Conservation (phyloP, 2,113 vertebrate genomes). For the Actenoides lindsayi region DNA sequence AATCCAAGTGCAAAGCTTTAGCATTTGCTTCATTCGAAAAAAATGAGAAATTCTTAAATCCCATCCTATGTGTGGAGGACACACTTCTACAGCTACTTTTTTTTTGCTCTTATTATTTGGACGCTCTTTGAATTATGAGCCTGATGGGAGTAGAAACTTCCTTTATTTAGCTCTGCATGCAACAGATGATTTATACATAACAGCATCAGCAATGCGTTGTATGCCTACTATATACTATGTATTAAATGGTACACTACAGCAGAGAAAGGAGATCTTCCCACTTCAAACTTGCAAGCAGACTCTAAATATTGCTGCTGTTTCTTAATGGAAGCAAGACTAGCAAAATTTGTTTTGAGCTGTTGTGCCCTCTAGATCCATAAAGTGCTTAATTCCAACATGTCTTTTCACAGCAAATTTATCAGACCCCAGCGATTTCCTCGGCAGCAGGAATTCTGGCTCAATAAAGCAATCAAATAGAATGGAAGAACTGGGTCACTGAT, state of each 20-base stretch:
- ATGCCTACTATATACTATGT: not conserved
- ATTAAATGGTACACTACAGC: not conserved
- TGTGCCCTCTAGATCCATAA: not conserved
- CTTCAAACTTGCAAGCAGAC: not conserved
- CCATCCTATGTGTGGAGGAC: not conserved
- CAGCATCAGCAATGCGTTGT: not conserved
- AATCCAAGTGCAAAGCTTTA: not conserved
- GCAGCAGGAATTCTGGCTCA: not conserved
- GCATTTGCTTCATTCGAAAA: not conserved
- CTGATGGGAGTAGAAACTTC: not conserved
- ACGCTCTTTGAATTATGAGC: not conserved
- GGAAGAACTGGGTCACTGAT: slow-evolving; percentile 4
- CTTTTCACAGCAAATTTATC: slow-evolving; percentile 13
- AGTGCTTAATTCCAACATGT: not conserved
- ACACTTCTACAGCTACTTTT: not conserved
- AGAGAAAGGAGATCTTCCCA: not conserved
- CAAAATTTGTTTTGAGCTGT: not conserved
- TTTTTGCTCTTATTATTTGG: not conserved
- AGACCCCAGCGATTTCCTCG: not conserved
- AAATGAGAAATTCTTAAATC: not conserved
- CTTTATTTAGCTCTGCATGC: not conserved
- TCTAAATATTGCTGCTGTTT: not conserved
- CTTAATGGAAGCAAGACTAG: not conserved
- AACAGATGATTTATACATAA: not conserved
- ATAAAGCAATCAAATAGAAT: slow-evolving; percentile 19